These are phyloP conservation scores for Bos taurus DNA, from an alignment of 2,113 vertebrate species.

Conservation along the genomic window DNA sequence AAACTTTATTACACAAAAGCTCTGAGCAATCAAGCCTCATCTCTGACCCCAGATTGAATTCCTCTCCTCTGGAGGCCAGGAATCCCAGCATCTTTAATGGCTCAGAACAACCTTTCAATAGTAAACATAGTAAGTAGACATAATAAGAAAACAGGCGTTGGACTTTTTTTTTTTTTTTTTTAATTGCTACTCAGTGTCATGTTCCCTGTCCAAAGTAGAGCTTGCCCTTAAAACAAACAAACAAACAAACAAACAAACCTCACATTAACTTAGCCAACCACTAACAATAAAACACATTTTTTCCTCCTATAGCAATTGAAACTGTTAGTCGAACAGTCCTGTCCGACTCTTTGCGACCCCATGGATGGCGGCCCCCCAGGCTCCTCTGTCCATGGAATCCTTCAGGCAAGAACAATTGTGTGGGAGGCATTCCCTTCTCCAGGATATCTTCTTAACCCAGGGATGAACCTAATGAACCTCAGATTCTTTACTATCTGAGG, in stretches of 20 bases:
- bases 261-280: neutral
- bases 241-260: too few species aligned
- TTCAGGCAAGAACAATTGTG: neutral
- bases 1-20: neutral
- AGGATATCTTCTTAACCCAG: neutral
- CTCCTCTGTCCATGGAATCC: neutral
- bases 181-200: neutral
- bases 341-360: fast-evolving
- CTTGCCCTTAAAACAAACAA: neutral
- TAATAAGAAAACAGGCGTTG: neutral
- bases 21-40: neutral
- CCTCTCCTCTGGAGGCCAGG: neutral
- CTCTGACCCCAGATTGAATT: neutral
- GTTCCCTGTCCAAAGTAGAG: neutral
- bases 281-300: neutral
- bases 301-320: neutral
- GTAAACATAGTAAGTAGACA: neutral
- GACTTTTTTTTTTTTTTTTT: neutral
- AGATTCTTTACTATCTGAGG: neutral
- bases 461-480: neutral
- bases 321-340: neutral
- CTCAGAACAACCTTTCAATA: neutral
- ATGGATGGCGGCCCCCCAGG: neutral
- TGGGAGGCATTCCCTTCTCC: neutral
- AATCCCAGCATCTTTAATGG: neutral